These are phyloP conservation scores for Vimba vimba DNA, from an alignment of 2,113 vertebrate species.

Conservation along the genomic window DNA sequence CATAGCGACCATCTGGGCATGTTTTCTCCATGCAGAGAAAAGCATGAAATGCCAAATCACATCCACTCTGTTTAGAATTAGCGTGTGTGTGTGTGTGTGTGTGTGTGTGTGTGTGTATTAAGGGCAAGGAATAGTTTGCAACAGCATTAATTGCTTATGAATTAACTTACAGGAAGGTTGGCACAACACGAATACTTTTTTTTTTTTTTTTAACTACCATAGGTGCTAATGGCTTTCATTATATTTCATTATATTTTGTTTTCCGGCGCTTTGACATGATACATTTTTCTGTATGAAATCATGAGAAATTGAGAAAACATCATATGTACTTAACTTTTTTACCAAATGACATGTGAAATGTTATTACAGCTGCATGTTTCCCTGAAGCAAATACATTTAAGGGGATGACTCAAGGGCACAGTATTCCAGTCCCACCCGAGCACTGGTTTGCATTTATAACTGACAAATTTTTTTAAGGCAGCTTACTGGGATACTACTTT, in stretches of 20 bases:
- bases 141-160: neutral
- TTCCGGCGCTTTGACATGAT: neutral
- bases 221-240: neutral
- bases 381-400: conserved; percentile 20
- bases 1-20: conserved; percentile 45
- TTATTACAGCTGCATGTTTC: conserved; percentile 43
- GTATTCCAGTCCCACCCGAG: conserved; percentile 42
- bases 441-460: neutral
- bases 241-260: neutral
- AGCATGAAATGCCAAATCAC: conserved; percentile 45
- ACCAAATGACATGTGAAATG: conserved; percentile 25
- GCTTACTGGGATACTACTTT: neutral
- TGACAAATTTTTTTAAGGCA: neutral
- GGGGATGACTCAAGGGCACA: conserved; percentile 22
- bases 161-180: neutral
- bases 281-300: neutral
- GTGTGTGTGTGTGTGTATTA: neutral
- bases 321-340: conserved; percentile 8
- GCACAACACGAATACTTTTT: neutral
- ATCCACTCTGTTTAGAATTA: conserved; percentile 45
- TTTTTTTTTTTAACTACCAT: no score
- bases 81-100: neutral
- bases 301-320: neutral
- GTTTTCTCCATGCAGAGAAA: conserved; percentile 38
- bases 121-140: neutral